These are phyloP conservation scores for Spheniscus mendiculus DNA, from an alignment of 2,113 vertebrate genomes.

Conservation along the genomic window DNA sequence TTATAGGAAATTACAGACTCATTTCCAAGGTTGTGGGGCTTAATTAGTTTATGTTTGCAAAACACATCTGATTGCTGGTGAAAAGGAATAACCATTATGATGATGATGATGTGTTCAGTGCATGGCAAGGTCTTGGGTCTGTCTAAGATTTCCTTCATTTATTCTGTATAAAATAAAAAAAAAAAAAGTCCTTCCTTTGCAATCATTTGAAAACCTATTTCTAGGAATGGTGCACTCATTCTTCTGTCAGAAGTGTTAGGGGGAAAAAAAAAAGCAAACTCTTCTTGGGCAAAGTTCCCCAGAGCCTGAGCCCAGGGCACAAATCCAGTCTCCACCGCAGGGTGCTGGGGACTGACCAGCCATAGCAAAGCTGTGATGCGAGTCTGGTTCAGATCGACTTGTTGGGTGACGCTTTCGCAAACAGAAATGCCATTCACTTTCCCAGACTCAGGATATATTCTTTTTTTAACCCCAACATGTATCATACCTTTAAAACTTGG, in stretches of 20 bases:
- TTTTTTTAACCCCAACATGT: neutral
- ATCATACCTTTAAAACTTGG: slow-evolving; percentile 40
- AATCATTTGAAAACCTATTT: slow-evolving; percentile 20
- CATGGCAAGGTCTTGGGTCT: slow-evolving; percentile 43
- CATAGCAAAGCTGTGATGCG: neutral
- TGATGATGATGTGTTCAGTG: slow-evolving; percentile 46
- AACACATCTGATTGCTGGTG: slow-evolving; percentile 51
- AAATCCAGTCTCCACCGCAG: neutral
- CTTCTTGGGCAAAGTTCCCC: neutral
- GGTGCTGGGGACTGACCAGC: neutral
- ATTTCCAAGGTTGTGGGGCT: slow-evolving; percentile 59
- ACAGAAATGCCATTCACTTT: neutral
- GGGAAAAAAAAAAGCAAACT: neutral
- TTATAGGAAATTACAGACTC: slow-evolving; percentile 61
- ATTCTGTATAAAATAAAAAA: neutral
- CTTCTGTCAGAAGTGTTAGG: neutral
- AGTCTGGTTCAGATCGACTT: neutral
- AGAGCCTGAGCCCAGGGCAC: neutral
- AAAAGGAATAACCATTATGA: slow-evolving; percentile 46
- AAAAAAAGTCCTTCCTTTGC: neutral
- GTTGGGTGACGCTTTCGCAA: neutral
- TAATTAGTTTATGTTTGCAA: slow-evolving; percentile 70
- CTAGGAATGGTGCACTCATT: neutral
- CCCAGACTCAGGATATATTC: neutral
- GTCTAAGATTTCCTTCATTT: slow-evolving; percentile 46